Evolutionary conservation across 2,888 invertebrate genomes (phyloP).

Genomic region (Isotomurus palustris): DNA sequence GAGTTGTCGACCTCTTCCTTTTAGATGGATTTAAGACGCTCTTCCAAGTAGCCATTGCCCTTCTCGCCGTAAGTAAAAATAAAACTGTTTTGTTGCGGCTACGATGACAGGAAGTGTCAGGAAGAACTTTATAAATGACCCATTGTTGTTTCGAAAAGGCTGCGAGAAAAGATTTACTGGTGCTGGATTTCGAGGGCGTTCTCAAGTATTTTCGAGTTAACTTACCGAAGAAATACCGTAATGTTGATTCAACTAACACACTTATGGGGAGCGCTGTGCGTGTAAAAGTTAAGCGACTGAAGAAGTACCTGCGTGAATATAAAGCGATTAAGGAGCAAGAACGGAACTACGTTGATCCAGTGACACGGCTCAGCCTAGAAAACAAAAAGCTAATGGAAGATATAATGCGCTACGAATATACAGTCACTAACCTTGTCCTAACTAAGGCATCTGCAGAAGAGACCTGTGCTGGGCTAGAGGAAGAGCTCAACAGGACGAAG

Average conservation of each 20-base stretch:
- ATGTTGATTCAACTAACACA: slow-evolving; percentile 80
- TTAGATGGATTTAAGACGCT: slow-evolving; percentile 90
- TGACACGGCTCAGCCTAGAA: slow-evolving; percentile 49
- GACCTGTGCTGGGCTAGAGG: slow-evolving; percentile 34
- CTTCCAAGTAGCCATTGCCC: slow-evolving; percentile 91
- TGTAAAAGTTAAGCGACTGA: slow-evolving; percentile 86
- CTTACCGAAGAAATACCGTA: slow-evolving; percentile 91
- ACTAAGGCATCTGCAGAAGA: slow-evolving; percentile 45
- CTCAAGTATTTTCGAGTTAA: slow-evolving; percentile 97
- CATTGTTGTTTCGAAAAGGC: slow-evolving; percentile 51
- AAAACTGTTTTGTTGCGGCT: no score
- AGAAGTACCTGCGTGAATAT: slow-evolving; percentile 92
- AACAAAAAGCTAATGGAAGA: slow-evolving; percentile 54
- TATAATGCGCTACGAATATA: slow-evolving; percentile 57
- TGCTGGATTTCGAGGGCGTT: slow-evolving; percentile 94
- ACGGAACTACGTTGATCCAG: slow-evolving; percentile 47
- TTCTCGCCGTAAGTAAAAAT: slow-evolving; percentile 66
- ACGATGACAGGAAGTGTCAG: no score
- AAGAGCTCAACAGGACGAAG: slow-evolving; percentile 58
- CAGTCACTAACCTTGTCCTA: slow-evolving; percentile 56
- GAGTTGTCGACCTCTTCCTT: slow-evolving; percentile 93
- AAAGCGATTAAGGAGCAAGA: slow-evolving; percentile 60
- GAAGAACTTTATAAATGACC: no score
- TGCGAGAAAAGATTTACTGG: slow-evolving; percentile 83
- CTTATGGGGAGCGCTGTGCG: slow-evolving; percentile 70